Base-by-base conservation (phyloP, 2,113 vertebrate genomes). In the Aldabrachelys gigantea region DNA sequence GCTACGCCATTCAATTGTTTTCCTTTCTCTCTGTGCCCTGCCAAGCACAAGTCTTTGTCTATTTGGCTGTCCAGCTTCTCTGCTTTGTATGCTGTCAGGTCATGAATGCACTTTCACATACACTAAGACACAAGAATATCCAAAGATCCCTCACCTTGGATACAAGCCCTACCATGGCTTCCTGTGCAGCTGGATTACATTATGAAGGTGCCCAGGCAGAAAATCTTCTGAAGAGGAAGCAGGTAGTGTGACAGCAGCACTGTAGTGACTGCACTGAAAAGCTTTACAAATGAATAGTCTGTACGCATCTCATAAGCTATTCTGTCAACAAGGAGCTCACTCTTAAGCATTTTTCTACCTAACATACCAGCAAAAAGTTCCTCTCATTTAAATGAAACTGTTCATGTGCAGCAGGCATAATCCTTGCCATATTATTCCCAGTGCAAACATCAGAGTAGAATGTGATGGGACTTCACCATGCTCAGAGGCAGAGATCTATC, bases 201-300 rank as follows among this genome's bases (percentile, higher is more conserved):
- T 56, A 72, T 59, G 88, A 95, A 82, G 49, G 44, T 2, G 0
- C 25, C 59, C 35, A 52, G 76, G 25, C 0, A 69, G 80, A 87
- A 87, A 85, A 78, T 52, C 17, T 44, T 88, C 59, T 38, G 31
- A 85, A 92, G 59, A 88, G 41, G 27, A 10, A 83, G 41, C 25
- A 19, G 85, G 90, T n/a, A 91, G 35, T 56, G n/a, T 83, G 44
- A 83, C 38, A 76, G 25, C 21, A 83, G 31, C 31, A 84, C 65
- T 82, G 80, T 80, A 87, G 72, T 90, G 52, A 89, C 65, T 92
- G 54, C 53, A 87, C 14, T 76, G 56, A 85, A 96, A 91, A 69
- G 75, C 69, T 35, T 94, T 82, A 86, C 49, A 92, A 89, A 87
- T 1, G 1, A 27, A 82, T 19, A 47, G 56, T 69, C 76, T 84